These are phyloP conservation scores for Glossophaga mutica DNA, from an alignment of 2,797 vertebrate species.

Conservation along the genomic window DNA sequence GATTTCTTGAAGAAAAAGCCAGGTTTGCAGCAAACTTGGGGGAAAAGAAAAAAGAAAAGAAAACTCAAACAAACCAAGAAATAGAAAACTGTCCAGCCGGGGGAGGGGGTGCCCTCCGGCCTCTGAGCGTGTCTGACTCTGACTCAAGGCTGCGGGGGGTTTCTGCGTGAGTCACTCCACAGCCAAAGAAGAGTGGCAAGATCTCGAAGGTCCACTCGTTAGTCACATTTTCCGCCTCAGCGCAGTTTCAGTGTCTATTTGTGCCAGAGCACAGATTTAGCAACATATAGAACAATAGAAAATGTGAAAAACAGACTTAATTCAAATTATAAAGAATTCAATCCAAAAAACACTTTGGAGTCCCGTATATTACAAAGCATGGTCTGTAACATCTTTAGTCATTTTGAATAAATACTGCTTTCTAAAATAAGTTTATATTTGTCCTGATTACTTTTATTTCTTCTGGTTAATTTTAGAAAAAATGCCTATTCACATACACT, in stretches of 20 bases:
- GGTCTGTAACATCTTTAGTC: not conserved
- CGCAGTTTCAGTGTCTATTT: not conserved
- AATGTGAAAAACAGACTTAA: slow-evolving; percentile 28
- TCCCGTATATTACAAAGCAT: not conserved
- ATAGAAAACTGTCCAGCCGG: not conserved
- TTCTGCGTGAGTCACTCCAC: slow-evolving; percentile 64
- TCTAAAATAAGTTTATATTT: slow-evolving; percentile 38
- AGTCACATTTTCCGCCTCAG: slow-evolving; percentile 45
- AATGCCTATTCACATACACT: not conserved
- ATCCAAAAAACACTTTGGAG: slow-evolving; percentile 9
- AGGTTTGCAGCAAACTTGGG: not conserved
- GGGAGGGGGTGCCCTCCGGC: not conserved
- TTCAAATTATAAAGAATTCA: not conserved
- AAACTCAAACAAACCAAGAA: not conserved
- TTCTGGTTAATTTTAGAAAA: slow-evolving; percentile 35
- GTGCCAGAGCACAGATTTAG: slow-evolving; percentile 12
- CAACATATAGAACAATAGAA: slow-evolving; percentile 19
- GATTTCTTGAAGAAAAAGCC: slow-evolving; percentile 33
- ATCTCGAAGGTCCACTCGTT: slow-evolving; percentile 40
- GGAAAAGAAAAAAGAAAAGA: not conserved
- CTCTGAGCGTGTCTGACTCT: not conserved
- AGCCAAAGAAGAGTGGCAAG: not conserved
- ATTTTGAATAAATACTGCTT: slow-evolving; percentile 23
- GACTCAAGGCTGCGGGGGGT: slow-evolving; percentile 64
- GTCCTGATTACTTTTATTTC: slow-evolving; percentile 43